Conservation (phyloP, 2,797 vertebrate genomes). For the Labeo calbasu region DNA sequence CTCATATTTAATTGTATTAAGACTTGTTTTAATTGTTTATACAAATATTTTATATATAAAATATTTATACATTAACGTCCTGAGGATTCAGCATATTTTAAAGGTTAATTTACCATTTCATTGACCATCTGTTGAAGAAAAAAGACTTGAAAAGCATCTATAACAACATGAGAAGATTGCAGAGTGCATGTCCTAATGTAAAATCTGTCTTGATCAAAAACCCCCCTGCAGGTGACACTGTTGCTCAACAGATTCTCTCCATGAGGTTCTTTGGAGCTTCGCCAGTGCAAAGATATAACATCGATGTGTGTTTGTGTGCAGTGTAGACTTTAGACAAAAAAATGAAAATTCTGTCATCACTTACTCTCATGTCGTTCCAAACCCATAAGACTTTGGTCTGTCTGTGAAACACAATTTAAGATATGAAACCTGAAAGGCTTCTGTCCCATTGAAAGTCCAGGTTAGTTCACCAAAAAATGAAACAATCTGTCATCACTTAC, state of each 20-base stretch:
- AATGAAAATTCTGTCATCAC: background rate
- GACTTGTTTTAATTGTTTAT: background rate
- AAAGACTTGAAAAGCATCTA: background rate
- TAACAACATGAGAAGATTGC: background rate
- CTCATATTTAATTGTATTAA: background rate
- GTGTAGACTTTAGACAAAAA: background rate
- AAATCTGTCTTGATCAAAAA: background rate
- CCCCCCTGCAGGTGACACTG: constrained; percentile 42
- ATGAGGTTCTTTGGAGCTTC: background rate
- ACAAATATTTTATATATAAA: background rate
- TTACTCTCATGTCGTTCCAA: background rate
- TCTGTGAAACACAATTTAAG: background rate
- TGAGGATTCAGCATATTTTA: background rate
- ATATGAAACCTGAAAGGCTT: background rate
- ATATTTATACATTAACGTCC: background rate
- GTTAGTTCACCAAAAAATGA: background rate
- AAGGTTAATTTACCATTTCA: background rate
- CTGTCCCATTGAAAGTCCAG: too few species aligned
- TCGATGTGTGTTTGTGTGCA: background rate
- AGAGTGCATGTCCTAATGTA: background rate
- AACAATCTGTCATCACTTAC: background rate
- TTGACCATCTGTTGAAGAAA: background rate
- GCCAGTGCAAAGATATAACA: background rate
- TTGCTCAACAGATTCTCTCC: constrained; percentile 33
- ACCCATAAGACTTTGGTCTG: background rate